A percentile compares a stretch with the other conserved stretches of the same genome.
Evolutionary conservation across 2,888 invertebrate species (phyloP).

Genomic region (Nomada ruficornis): DNA sequence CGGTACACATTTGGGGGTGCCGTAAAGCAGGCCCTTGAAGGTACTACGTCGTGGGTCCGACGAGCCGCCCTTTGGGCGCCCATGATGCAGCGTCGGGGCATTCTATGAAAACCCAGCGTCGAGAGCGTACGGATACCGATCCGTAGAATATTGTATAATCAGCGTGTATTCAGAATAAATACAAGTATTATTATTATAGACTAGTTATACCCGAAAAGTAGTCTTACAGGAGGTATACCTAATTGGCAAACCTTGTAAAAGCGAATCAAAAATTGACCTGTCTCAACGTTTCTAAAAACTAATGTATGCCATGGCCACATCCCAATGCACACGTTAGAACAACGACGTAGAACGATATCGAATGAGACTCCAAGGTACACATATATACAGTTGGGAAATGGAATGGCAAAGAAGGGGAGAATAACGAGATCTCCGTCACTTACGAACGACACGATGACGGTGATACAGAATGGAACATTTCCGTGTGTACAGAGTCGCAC

Average conservation of each 20-base stretch:
- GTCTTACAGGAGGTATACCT: no score
- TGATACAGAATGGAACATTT: conserved; percentile 19
- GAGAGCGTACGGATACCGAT: no score
- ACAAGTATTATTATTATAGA: no score
- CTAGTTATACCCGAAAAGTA: no score
- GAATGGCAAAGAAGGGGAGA: conserved; percentile 23
- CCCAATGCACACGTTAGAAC: conserved; percentile 39
- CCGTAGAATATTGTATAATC: no score
- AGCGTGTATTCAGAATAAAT: no score
- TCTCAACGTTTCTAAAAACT: conserved; percentile 19
- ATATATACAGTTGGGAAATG: conserved; percentile 11
- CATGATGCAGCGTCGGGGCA: no score
- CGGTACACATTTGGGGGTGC: no score
- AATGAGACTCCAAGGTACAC: conserved; percentile 19
- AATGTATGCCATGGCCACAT: conserved; percentile 31
- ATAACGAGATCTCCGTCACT: conserved; percentile 17
- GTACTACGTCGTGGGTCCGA: no score
- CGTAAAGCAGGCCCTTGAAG: no score
- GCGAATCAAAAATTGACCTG: conserved; percentile 30
- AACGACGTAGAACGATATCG: conserved; percentile 39
- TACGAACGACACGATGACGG: conserved; percentile 24
- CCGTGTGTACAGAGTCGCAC: conserved; percentile 9
- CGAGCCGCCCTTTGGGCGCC: no score
- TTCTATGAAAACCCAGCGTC: no score
- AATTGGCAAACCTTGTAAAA: not conserved